Evolutionary conservation across 64 coral and sea anemone species (phyloP).

Genomic region (Montipora cactus): DNA sequence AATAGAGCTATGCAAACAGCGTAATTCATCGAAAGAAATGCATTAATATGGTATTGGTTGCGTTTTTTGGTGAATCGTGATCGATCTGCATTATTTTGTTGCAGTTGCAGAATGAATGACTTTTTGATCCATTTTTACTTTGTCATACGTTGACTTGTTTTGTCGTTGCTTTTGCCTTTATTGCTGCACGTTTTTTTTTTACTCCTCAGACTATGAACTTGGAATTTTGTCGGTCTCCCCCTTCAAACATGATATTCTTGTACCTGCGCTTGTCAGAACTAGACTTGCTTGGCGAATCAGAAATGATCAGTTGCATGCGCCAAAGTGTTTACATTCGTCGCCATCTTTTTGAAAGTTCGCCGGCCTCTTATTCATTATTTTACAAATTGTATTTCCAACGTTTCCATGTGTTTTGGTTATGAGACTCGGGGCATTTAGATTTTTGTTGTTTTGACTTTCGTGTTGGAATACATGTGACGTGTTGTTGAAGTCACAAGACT

Average conservation of each 20-base stretch:
- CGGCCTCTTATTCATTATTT: background rate
- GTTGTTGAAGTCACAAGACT: background rate
- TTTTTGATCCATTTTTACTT: background rate
- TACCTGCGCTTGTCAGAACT: background rate
- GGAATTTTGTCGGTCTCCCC: background rate
- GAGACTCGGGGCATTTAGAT: background rate
- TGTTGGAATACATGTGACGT: slow-evolving; percentile 10
- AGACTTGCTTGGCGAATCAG: background rate
- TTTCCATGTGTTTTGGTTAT: background rate
- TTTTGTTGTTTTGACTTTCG: background rate
- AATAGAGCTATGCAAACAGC: background rate
- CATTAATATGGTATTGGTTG: background rate
- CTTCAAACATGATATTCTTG: background rate
- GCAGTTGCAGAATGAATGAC: background rate
- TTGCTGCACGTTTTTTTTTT: background rate
- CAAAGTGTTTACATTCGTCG: background rate
- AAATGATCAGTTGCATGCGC: background rate
- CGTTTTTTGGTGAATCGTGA: background rate
- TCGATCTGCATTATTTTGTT: background rate
- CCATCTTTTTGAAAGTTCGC: background rate
- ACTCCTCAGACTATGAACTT: background rate
- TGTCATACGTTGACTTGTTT: background rate
- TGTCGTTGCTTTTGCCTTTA: background rate
- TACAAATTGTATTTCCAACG: too few relatives aligned
- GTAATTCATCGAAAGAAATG: background rate